A percentile compares a stretch with the other conserved stretches of the same genome.
Evolutionary conservation across 2,888 invertebrate genomes (phyloP).

Genomic region (Conistra vaccinii): DNA sequence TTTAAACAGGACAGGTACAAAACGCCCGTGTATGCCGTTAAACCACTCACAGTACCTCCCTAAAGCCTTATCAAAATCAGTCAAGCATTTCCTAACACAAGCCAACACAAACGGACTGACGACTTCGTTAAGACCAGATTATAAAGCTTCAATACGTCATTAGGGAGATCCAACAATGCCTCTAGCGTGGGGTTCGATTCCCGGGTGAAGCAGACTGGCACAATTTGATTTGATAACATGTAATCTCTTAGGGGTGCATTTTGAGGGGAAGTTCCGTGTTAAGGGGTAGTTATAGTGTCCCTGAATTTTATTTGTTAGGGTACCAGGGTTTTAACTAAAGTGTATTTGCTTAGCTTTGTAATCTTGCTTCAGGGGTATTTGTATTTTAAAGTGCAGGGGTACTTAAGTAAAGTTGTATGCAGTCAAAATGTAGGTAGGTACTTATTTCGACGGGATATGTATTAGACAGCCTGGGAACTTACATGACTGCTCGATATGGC

Average conservation of each 20-base stretch:
- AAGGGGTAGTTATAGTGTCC: slow-evolving; percentile 45
- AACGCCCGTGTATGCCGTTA: background rate
- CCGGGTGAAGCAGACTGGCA: slow-evolving; percentile 74
- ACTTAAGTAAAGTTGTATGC: slow-evolving; percentile 23
- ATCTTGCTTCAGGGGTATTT: slow-evolving; percentile 50
- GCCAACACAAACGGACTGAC: slow-evolving; percentile 33
- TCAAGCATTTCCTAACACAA: slow-evolving; percentile 39
- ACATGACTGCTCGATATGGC: background rate
- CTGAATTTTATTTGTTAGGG: slow-evolving; percentile 48
- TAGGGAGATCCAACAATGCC: slow-evolving; percentile 48
- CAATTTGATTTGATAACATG: slow-evolving; percentile 75
- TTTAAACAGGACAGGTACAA: background rate
- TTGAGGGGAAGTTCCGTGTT: slow-evolving; percentile 34
- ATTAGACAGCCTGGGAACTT: background rate
- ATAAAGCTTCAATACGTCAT: slow-evolving; percentile 60
- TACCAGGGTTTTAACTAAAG: slow-evolving; percentile 51
- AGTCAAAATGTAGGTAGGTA: slow-evolving; percentile 8
- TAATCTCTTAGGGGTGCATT: slow-evolving; percentile 67
- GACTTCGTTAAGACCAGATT: slow-evolving; percentile 58
- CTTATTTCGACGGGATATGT: background rate
- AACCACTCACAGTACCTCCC: background rate
- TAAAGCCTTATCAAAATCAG: slow-evolving; percentile 18
- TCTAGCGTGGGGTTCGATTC: slow-evolving; percentile 62
- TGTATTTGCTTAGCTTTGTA: slow-evolving; percentile 63
- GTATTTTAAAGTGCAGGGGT: slow-evolving; percentile 36